These are phyloP conservation scores for Picus viridis DNA, from an alignment of 2,797 vertebrate genomes.

Conservation along the genomic window DNA sequence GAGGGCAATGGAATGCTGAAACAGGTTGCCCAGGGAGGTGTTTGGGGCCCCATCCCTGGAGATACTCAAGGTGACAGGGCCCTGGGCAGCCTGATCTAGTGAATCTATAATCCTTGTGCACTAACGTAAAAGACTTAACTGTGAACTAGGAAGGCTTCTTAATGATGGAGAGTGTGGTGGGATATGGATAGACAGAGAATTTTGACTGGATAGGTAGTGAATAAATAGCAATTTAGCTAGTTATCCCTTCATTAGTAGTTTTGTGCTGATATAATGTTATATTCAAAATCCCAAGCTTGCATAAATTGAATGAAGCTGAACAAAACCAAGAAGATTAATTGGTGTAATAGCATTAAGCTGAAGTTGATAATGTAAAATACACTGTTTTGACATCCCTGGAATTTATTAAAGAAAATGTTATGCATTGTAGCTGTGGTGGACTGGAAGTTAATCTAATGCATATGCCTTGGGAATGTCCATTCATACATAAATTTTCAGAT, in stretches of 20 bases:
- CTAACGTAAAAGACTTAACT: not conserved
- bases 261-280: not conserved
- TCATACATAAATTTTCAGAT: slow-evolving; percentile 25
- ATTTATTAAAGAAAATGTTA: not conserved
- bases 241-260: not conserved
- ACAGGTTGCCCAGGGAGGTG: no score
- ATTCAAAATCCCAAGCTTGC: not conserved
- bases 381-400: slow-evolving; percentile 7
- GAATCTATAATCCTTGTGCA: not conserved
- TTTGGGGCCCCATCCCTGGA: no score
- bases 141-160: not conserved
- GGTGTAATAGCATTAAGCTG: not conserved
- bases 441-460: slow-evolving; percentile 35
- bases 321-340: slow-evolving; percentile 19
- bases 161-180: not conserved
- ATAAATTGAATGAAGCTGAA: not conserved
- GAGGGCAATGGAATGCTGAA: no score
- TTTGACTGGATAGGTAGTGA: not conserved
- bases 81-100: no score
- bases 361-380: not conserved
- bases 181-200: not conserved
- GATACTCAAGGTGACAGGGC: no score
- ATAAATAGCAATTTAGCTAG: not conserved
- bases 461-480: slow-evolving; percentile 2
- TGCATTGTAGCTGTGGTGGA: not conserved